Base-by-base conservation (phyloP, 2,113 vertebrate species). In the Nestor notabilis region DNA sequence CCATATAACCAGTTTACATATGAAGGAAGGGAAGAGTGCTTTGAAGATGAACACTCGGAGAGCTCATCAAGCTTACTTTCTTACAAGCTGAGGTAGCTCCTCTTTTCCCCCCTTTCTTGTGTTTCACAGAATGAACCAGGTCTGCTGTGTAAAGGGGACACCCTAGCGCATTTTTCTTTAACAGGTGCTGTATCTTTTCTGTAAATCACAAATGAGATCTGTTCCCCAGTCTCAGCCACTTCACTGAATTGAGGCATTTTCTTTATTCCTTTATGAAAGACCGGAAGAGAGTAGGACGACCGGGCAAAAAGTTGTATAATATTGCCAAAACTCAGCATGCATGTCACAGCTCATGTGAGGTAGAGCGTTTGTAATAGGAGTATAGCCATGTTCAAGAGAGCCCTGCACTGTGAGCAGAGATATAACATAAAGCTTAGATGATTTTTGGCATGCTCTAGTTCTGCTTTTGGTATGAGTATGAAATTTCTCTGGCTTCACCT, bases 1-100 rank as follows among this genome's bases (percentile, higher is more conserved):
- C 99, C 99, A 12, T 99, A 99, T 91, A 99, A 99, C 97, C 99
- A 98, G 58, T 99, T 99, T 94, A 99, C 99, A 68, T 99, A 99
- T n/a, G 99, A 99, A 89, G 99, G 99, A 97, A 98, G 98, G 97
- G 98, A 99, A 94, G 98, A 98, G 61, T 99, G 98, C 84, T 98
- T 99, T 63, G 98, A 99, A 95, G 98, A 99, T 96, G 96, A 96
- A 95, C 98, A 97, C 96, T 98, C 98, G 61, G 98, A 98, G 92
- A 98, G 98, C 96, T 98, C 98, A 3, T 97, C 97, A 37, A 98
- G 98, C 78, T 98, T 98, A 58, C 98, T 98, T 87, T 98, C 98
- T 82, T 98, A 98, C 97, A 98, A 98, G 96, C 93, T 98, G 90
- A 98, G 98, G 98, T 98, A 98, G 89, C 39, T 87, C 72, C 47